Conservation (phyloP, 2,113 vertebrate genomes). For the Haemorhous mexicanus region DNA sequence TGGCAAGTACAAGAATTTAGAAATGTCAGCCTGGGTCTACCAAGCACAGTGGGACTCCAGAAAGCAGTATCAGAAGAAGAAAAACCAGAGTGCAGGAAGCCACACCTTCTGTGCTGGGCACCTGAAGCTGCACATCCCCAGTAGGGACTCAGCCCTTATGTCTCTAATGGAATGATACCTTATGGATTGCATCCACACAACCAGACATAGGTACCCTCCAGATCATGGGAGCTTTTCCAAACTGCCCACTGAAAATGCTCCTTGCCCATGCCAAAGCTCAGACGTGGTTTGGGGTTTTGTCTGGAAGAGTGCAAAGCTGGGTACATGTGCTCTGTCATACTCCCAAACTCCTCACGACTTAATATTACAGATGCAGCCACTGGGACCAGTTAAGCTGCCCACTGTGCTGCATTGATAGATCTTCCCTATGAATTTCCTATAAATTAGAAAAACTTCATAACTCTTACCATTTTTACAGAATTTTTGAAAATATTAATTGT, state of each 20-base stretch:
- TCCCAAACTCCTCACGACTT: neutral
- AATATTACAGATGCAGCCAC: neutral
- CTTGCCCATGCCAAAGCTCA: neutral
- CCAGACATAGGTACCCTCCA: neutral
- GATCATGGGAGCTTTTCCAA: neutral
- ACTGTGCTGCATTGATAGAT: neutral
- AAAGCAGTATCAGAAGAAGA: neutral
- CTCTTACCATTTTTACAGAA: neutral
- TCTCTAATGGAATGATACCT: neutral
- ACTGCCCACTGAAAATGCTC: neutral
- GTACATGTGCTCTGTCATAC: accelerated
- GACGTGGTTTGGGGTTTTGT: neutral
- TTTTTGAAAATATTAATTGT: neutral
- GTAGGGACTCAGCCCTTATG: neutral
- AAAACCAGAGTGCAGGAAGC: neutral
- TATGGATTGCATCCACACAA: neutral
- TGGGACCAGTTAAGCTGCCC: neutral
- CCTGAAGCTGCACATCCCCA: neutral
- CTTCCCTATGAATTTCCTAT: neutral
- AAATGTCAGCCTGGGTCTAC: neutral
- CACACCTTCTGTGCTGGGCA: neutral
- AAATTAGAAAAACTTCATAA: neutral
- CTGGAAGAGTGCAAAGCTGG: neutral
- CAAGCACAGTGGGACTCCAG: neutral
- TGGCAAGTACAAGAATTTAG: neutral